Percentiles rank a stretch among this genome's conserved stretches.
Conservation (phyloP, 2,113 vertebrate genomes). For the Mormoops blainvillei region DNA sequence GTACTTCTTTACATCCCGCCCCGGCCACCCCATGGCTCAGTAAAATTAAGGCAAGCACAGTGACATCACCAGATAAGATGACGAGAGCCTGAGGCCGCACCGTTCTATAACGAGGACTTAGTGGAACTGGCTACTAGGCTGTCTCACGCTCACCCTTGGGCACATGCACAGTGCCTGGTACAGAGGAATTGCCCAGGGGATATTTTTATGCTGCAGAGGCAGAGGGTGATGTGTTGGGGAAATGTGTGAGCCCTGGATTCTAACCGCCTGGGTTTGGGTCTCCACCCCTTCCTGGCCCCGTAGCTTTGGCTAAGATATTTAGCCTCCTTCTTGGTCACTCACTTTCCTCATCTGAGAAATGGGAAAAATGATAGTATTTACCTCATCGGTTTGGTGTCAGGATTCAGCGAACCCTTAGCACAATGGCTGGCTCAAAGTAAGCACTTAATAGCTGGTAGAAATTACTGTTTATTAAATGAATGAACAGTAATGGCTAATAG, state of each 20-base stretch:
- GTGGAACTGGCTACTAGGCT: not conserved
- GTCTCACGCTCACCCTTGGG: not conserved
- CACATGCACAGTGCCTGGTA: not conserved
- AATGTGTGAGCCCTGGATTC: not conserved
- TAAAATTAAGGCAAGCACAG: not conserved
- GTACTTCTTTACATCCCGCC: not conserved
- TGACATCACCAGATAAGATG: not conserved
- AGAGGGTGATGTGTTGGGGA: not conserved
- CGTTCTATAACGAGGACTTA: not conserved
- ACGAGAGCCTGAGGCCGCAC: not conserved
- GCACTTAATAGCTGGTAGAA: not conserved
- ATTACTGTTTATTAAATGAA: not conserved
- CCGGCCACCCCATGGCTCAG: not conserved
- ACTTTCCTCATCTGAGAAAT: not conserved
- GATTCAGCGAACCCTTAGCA: not conserved
- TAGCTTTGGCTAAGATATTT: not conserved
- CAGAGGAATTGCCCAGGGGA: not conserved
- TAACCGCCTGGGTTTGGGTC: not conserved
- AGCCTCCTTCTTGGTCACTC: not conserved
- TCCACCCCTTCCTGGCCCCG: not conserved
- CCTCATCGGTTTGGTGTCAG: not conserved
- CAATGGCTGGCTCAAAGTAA: not conserved
- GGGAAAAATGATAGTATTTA: not conserved
- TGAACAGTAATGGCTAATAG: not conserved
- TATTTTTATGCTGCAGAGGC: not conserved